Evolutionary conservation across 2,888 invertebrate genomes (phyloP), one percentile per base, ranked within the genome.

Genomic region (Zygothrica quintamaculata): DNA sequence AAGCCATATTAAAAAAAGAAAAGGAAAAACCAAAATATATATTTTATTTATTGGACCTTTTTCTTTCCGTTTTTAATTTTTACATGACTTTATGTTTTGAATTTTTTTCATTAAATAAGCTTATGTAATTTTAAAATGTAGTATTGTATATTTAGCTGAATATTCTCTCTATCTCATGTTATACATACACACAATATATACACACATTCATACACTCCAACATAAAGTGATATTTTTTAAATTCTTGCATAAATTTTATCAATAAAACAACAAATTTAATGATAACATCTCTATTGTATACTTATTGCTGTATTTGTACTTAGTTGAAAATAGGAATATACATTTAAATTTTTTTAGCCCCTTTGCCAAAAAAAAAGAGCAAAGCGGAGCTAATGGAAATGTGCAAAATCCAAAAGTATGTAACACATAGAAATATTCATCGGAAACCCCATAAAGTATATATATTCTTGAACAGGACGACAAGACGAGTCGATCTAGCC

Each of bases 151-250:
- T 42, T 29, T 37, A 62, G 43, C 43, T 44, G 53, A 55, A 22
- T 31, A 40, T 22, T 48, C 26, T 57, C 40, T 61, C 36, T 64
- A 46, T 51, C 40, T 57, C 39, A 37, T 56, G 50, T 56, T 43
- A 22, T 22, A 22, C 18, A 22, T 5, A 29, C n/a, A 29, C 29
- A 29, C 29, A 29, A 40, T 34, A 57, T 37, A 40, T 34, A 59
- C 33, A 51, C 15, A 34, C 22, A 59, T 53, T 40, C 43, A 59
- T 40, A 61, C 77, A 70, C 69, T 59, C 57, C 62, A 65, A 78
- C 46, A 68, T 78, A 42, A 75, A 80, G 84, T 80, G 84, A 80
- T 80, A 80, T 84, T 80, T 84, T 74, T 75, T 55, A 67, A 60
- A 76, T 79, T 70, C 64, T 72, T 78, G 58, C 61, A 65, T 70